These are phyloP conservation scores for Desmophyllum pertusum DNA, from an alignment of 92 coral and sea anemone genomes.

Conservation along the genomic window DNA sequence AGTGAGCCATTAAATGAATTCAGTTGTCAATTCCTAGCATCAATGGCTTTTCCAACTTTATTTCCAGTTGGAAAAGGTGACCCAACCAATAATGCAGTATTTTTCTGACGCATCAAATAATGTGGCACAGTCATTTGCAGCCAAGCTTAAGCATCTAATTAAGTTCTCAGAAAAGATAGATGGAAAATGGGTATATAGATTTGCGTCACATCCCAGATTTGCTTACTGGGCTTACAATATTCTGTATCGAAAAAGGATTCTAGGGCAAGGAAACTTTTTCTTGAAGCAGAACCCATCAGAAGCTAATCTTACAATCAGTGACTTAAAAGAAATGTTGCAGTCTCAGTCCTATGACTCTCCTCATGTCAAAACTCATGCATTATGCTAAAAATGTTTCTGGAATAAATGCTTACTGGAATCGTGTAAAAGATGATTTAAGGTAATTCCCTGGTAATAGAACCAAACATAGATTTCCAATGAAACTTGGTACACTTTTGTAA, in stretches of 20 bases:
- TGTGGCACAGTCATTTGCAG: constrained; percentile 38
- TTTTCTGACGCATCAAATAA: constrained; percentile 45
- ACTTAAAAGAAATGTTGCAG: constrained; percentile 31
- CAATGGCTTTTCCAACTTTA: constrained; percentile 72
- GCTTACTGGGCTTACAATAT: constrained; percentile 66
- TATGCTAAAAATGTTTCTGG: constrained; percentile 63
- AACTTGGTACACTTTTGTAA: too few species aligned
- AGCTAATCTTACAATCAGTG: constrained; percentile 35
- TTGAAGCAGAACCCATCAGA: constrained; percentile 47
- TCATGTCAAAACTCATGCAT: constrained; percentile 46
- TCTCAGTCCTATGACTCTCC: constrained; percentile 34
- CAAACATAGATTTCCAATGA: too few species aligned
- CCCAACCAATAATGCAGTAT: constrained; percentile 56
- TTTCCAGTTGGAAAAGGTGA: constrained; percentile 64
- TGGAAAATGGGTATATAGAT: constrained; percentile 59
- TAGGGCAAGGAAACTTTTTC: constrained; percentile 18
- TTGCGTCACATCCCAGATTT: constrained; percentile 55
- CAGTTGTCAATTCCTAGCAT: constrained; percentile 49
- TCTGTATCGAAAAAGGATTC: constrained; percentile 48
- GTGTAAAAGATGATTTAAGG: constrained; percentile 57
- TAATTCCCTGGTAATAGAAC: too few species aligned
- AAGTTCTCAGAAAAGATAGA: constrained; percentile 45
- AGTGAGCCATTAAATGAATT: constrained; percentile 68
- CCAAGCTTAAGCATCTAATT: constrained; percentile 45
- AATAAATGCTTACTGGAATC: constrained; percentile 56